Evolutionary conservation across 2,888 invertebrate genomes (phyloP), one percentile per base, ranked within the genome.

Genomic region (Lycocerus yunnanus): DNA sequence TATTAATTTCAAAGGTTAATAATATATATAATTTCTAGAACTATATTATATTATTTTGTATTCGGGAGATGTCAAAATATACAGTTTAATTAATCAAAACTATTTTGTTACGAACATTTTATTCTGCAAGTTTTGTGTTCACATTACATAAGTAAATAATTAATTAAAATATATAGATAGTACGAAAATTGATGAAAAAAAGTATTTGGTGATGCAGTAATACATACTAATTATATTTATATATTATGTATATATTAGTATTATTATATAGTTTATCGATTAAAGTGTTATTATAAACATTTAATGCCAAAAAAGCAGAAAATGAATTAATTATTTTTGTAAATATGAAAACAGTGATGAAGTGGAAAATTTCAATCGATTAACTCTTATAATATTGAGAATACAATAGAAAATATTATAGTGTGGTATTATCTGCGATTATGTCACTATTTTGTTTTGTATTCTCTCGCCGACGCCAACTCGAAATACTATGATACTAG

Each of bases 91-190:
- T 9, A 1, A 21, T 21, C 0, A n/a, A 43, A 43, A 43, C 0
- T 5, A 43, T 6, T 43, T 43, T 63, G 61, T 63, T 63, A 63
- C 61, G 61, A 63, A 63, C 61, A 63, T 63, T 63, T 63, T 63
- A 63, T 63, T 63, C 61, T 63, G 61, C 61, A 63, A 63, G 20
- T 63, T 63, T 16, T 63, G 61, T 63, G 18, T 63, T 18, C 20
- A 63, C 61, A 63, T 16, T 63, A 63, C 16, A 18, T 63, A 63
- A n/a, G 18, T n/a, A 63, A 63, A 63, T 20, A 63, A 63, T 63
- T 15, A 63, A 18, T 63, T 15, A 63, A 18, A 63, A 63, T 18
- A 20, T 18, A n/a, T 15, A 63, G 61, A 18, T 63, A 63, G 11
- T 20, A 63, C 8, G n/a, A 63, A 63, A 18, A 16, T 15, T n/a